Evolutionary conservation across 2,888 invertebrate species (phyloP), one percentile per base, ranked within the genome.

Genomic region (Dexiosoma caninum): DNA sequence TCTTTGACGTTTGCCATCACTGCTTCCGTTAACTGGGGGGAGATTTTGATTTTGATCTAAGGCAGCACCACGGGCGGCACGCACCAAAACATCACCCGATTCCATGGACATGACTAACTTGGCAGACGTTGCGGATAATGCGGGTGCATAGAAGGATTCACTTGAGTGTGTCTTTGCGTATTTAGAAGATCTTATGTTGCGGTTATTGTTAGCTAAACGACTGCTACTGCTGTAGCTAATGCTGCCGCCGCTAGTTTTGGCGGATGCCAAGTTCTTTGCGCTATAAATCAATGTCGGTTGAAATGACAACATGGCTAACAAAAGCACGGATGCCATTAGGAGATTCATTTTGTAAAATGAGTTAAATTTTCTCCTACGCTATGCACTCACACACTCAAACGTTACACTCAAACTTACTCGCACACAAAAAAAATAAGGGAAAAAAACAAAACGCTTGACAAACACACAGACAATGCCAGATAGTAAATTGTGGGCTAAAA

Each of bases 241-340:
- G 57, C 46, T 49, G 71, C 32, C 40, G 57, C 67, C 81, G 27
- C 21, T 55, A 37, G 8, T 72, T 51, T 44, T 59, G 42, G 77
- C 57, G 75, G 82, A 66, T 77, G 84, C 76, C 80, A 84, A 83
- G 77, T 85, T 84, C 78, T 85, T 85, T 78, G 84, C 81, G 67
- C 85, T 85, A 85, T 86, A 85, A 85, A 85, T 85, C 85, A 85
- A 83, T 85, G 85, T 85, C 84, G 86, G 84, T 83, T 84, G 85
- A 83, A 85, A 85, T 81, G 85, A 84, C 84, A 85, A 84, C 84
- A 85, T 85, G 79, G 85, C 85, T 72, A 85, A 84, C 84, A 86
- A 83, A 67, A 86, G 84, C 83, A 84, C 84, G 83, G 84, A 84
- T 82, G 82, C 84, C 80, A 85, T 82, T 83, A 83, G 53, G 74